Evolutionary conservation across 2,113 vertebrate genomes (phyloP).

Genomic region (Indicator maculatus): DNA sequence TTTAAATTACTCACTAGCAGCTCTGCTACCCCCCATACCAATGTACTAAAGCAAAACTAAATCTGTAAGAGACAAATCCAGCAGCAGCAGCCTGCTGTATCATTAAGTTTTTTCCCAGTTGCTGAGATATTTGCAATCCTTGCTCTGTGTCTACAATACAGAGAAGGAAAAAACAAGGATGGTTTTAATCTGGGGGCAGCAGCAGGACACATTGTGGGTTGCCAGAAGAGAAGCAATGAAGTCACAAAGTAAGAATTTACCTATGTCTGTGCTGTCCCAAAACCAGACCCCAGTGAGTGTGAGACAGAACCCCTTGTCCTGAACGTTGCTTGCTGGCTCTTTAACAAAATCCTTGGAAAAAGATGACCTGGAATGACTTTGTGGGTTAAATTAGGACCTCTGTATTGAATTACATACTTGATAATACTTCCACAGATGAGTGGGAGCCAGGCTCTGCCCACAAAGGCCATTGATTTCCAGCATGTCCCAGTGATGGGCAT

Average conservation of each 20-base stretch:
- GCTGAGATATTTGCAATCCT: background rate
- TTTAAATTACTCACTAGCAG: background rate
- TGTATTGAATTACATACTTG: fast-evolving
- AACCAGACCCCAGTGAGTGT: fast-evolving
- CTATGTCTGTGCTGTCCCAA: fast-evolving
- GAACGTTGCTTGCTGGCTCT: fast-evolving
- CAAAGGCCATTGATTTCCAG: no score
- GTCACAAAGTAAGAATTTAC: background rate
- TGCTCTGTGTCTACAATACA: background rate
- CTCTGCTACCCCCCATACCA: background rate
- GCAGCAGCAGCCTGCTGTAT: background rate
- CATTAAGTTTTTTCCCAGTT: background rate
- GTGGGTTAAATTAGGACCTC: background rate
- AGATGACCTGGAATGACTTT: background rate
- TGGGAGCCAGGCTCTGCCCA: background rate
- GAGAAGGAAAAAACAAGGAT: background rate
- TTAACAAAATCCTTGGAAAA: fast-evolving
- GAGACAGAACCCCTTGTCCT: fast-evolving
- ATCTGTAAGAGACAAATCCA: background rate
- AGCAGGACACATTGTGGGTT: background rate
- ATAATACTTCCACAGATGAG: fast-evolving
- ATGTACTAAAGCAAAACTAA: background rate
- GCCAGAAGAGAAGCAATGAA: background rate
- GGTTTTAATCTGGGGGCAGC: background rate
- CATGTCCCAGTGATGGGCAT: no score